These are phyloP conservation scores for Oreochromis mossambicus DNA, from an alignment of 2,797 vertebrate species.

Conservation along the genomic window DNA sequence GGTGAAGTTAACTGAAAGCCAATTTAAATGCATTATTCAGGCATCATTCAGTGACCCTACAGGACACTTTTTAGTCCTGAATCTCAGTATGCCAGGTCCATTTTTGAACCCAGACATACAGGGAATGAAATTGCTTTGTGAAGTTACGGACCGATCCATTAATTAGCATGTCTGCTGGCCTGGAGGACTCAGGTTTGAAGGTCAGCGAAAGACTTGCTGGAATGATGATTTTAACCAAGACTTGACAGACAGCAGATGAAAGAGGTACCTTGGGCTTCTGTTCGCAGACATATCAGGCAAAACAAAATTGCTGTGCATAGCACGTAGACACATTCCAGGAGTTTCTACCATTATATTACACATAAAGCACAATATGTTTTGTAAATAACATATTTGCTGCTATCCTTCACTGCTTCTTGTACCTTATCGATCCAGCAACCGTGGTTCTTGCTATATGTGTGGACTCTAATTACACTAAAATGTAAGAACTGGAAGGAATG, in stretches of 20 bases:
- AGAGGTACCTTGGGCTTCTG: constrained; percentile 1
- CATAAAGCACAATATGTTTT: neutral
- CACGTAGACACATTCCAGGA: neutral
- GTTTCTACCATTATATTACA: neutral
- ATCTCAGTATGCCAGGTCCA: constrained; percentile 23
- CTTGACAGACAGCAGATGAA: constrained; percentile 43
- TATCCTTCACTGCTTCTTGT: neutral
- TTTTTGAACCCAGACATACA: constrained; percentile 28
- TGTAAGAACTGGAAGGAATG: neutral
- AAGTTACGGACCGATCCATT: constrained; percentile 29
- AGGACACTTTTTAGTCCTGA: constrained; percentile 8
- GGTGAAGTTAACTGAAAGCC: constrained; percentile 6
- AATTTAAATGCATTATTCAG: constrained; percentile 29
- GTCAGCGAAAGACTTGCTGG: constrained; percentile 38
- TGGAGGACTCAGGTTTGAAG: constrained; percentile 57
- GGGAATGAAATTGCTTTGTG: constrained; percentile 51
- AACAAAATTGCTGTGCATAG: neutral
- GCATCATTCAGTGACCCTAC: neutral
- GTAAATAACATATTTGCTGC: neutral
- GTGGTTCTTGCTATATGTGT: neutral
- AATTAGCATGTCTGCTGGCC: constrained; percentile 51
- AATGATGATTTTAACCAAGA: constrained; percentile 32
- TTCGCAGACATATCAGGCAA: neutral
- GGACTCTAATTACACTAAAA: neutral
- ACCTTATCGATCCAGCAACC: neutral